Evolutionary conservation across 1,140 invertebrate species (phyloP), one percentile per base, ranked within the genome.

Genomic region (Ceratoteleas bidentatus): DNA sequence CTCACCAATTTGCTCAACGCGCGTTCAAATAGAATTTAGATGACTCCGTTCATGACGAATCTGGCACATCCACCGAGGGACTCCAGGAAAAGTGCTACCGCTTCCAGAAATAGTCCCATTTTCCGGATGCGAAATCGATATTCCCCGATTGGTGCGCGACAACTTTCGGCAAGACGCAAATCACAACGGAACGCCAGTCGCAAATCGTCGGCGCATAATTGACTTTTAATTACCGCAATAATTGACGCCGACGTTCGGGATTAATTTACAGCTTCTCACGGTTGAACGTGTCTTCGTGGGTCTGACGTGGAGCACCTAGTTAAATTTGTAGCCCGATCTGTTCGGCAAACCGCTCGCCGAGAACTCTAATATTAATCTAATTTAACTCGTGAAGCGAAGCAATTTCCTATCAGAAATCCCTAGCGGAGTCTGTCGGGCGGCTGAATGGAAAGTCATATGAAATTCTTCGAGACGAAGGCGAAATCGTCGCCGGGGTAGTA

Each of bases 381-480:
- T 81, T 78, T 70, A 66, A 66, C 70, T 75, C 52, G 66, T 70
- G 68, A 65, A 75, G 74, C 50, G 47, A 72, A 78, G 73, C 78
- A 74, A 81, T 81, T 79, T 84, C 65, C 57, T 58, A 80, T 76
- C 62, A 66, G 68, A 84, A 80, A 78, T 82, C 80, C 47, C 79
- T 85, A 87, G 83, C 83, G 66, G 68, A 88, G 84, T 74, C 83
- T 84, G 76, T 47, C 77, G 80, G 83, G 87, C 80, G 81, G 79
- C 85, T 87, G 83, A 88, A 87, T 88, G 54, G 86, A 87, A 88
- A 87, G 83, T 86, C 86, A 84, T 86, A 84, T 86, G 85, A 86
- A 85, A 88, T 88, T 87, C 85, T 86, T 83, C 66, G 76, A 85
- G 73, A 77, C 76, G 77, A 80, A 81, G 79, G 80, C 77, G 68